These are phyloP conservation scores for Suncus etruscus DNA, from an alignment of 2,113 vertebrate genomes.

Conservation along the genomic window DNA sequence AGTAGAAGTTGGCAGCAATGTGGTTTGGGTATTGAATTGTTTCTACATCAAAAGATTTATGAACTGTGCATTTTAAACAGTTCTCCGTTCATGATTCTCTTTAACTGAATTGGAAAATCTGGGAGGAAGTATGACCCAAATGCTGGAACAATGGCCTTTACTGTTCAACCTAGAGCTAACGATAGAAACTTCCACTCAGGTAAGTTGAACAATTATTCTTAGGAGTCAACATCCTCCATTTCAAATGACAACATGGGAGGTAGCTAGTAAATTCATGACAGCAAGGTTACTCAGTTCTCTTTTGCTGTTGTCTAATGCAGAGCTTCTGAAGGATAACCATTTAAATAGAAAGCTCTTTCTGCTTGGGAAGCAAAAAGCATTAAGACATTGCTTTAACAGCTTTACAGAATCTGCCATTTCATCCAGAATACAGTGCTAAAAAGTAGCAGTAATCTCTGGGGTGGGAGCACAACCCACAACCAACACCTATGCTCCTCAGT, in stretches of 20 bases:
- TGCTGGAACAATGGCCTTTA: conserved; percentile 57
- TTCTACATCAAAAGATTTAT: conserved; percentile 66
- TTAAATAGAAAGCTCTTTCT: conserved; percentile 72
- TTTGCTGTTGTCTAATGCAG: conserved; percentile 60
- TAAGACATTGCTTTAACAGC: conserved; percentile 66
- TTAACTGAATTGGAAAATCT: conserved; percentile 33
- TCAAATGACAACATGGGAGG: conserved; percentile 60
- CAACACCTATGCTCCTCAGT: conserved; percentile 62
- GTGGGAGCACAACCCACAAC: conserved; percentile 52
- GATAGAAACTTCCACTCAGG: conserved; percentile 41
- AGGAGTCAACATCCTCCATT: conserved; percentile 52
- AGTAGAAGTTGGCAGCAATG: conserved; percentile 47
- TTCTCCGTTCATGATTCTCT: conserved; percentile 52
- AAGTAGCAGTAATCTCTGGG: conserved; percentile 66
- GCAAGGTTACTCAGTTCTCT: conserved; percentile 48
- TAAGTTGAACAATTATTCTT: conserved; percentile 42
- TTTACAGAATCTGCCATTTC: conserved; percentile 70
- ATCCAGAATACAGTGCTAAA: conserved; percentile 65
- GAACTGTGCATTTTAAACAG: conserved; percentile 74
- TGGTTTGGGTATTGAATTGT: conserved; percentile 62
- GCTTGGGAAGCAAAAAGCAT: conserved; percentile 73
- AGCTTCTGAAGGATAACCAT: conserved; percentile 52
- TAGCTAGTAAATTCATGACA: conserved; percentile 36
- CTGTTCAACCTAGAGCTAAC: conserved; percentile 54
- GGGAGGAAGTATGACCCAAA: conserved; percentile 52